These are phyloP conservation scores for Coecobrya sp. DNA, from an alignment of 2,888 invertebrate species.

Conservation along the genomic window DNA sequence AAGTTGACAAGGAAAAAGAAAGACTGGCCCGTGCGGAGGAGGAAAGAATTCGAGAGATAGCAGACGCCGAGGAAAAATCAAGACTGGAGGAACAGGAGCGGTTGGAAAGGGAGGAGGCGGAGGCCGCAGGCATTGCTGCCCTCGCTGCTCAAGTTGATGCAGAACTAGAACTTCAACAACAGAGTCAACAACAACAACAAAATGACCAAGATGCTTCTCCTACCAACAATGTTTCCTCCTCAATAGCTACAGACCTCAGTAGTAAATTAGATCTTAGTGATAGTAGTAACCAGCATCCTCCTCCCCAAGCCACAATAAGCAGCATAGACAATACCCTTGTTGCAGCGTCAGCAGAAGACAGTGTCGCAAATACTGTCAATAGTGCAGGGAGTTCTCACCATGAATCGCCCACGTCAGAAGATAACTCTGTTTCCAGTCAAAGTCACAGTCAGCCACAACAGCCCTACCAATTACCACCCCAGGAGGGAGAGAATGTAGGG, in stretches of 20 bases:
- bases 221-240: neutral
- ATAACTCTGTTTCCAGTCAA: slow-evolving; percentile 43
- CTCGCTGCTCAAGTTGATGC: slow-evolving; percentile 25
- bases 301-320: neutral
- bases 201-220: slow-evolving; percentile 30
- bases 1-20: slow-evolving; percentile 89
- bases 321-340: neutral
- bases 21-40: slow-evolving; percentile 81
- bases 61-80: slow-evolving; percentile 45
- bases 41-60: slow-evolving; percentile 23
- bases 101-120: slow-evolving; percentile 48
- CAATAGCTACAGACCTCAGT: neutral
- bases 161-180: neutral
- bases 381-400: slow-evolving; percentile 27
- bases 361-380: neutral
- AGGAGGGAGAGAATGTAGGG: neutral
- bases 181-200: neutral
- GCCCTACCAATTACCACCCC: neutral
- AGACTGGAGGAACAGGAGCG: slow-evolving; percentile 59
- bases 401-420: slow-evolving; percentile 46
- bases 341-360: neutral
- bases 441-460: slow-evolving; percentile 34
- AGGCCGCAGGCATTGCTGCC: slow-evolving; percentile 9
- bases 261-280: neutral
- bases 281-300: neutral